Base-by-base conservation (phyloP, 2,113 vertebrate species). In the Zapus hudsonius region DNA sequence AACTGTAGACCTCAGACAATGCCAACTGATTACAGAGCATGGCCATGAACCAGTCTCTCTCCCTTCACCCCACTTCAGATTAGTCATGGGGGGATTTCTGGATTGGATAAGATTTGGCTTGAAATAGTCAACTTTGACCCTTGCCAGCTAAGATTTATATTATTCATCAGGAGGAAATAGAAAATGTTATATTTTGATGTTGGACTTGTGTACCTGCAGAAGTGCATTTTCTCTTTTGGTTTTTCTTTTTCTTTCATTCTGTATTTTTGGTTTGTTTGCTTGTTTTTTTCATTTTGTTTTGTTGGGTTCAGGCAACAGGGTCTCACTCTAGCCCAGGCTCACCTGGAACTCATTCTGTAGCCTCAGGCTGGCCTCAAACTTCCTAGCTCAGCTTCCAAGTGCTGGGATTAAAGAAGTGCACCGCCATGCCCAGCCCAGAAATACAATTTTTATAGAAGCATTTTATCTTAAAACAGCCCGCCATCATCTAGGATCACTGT, bases 391-490 rank as follows among this genome's bases (percentile, higher is more conserved):
- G 52, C 52, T 52, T 52, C 12, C 52, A 52, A 52, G 52, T 52
- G 6, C 52, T 52, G 52, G 52, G 16, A 52, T 52, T 52, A 52
- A 52, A 52, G 52, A 52, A 52, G 52, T 52, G 12, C 16, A 15
- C 52, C 11, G 16, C 52, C 52, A 52, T 52, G 11, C 52, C 52
- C 52, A 52, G 52, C 52, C 52, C 52, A 52, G 52, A 52, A 52
- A 15, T 52, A 15, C 52, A 52, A 15, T 52, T 52, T 52, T n/a
- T n/a, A n/a, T n/a, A 19, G 29, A 63, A 90, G 33, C 7, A 17
- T 78, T 91, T 84, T 67, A 33, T 75, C 72, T 90, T 55, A 87
- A 88, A 88, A 70, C n/a, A 55, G 57, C 42, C 23, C 84, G 44
- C 59, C 79, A 44, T 67, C 79, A 55, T 74, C 67, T 36, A 76